Percentiles rank a stretch among this genome's conserved stretches.
phyloP scores from a whole-genome alignment of 2,797 vertebrate species.

The Macropus fuliginosus region DNA sequence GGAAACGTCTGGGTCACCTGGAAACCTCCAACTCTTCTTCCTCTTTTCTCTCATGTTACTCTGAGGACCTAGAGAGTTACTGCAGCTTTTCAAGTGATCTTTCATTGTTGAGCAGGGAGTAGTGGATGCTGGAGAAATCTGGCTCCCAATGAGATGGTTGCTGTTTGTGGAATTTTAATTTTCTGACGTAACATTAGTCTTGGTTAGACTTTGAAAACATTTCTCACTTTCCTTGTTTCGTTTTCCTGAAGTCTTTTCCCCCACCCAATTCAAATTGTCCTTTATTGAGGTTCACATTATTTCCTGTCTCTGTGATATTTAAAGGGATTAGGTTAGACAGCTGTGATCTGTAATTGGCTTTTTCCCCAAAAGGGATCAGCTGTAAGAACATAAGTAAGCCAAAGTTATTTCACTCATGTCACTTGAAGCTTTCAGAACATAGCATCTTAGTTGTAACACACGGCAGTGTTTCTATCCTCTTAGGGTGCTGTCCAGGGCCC shows the following conservation, averaged over 20 bases:
- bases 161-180: constrained; percentile 37
- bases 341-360: constrained; percentile 83
- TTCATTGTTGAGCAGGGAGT: neutral
- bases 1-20: neutral
- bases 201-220: constrained; percentile 71
- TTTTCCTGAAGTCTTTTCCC: constrained; percentile 67
- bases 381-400: constrained; percentile 82
- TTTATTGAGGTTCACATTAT: constrained; percentile 79
- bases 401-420: constrained; percentile 79
- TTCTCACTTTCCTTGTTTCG: constrained; percentile 73
- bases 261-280: constrained; percentile 75
- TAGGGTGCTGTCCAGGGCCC: neutral
- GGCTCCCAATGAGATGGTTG: neutral
- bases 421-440: constrained; percentile 77
- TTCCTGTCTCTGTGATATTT: constrained; percentile 83
- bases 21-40: neutral
- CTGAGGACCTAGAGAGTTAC: constrained; percentile 15
- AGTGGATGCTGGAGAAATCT: constrained; percentile 9
- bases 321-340: constrained; percentile 81
- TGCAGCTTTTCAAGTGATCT: neutral
- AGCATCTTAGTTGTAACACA: constrained; percentile 73
- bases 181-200: constrained; percentile 65
- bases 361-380: constrained; percentile 78
- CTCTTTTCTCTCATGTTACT: neutral
- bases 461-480: constrained; percentile 22